Base-by-base conservation (phyloP, 2,888 invertebrate species). In the Tridacna gigas region DNA sequence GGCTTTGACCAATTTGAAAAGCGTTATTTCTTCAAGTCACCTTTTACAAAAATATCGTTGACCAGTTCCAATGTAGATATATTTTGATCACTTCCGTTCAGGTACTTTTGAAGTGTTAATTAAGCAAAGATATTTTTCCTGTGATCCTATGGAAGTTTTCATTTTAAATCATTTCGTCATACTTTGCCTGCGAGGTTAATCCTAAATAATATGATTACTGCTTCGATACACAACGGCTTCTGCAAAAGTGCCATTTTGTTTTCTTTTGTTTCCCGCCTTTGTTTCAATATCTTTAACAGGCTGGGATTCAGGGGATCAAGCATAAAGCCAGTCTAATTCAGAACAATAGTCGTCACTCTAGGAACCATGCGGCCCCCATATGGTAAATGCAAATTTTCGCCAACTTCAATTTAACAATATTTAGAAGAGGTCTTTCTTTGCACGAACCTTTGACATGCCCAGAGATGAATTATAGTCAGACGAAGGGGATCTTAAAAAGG, bases 351-450 rank as follows among this genome's bases (percentile, higher is more conserved):
- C 71, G 71, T 37, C 71, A 22, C 71, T 47, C 71, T 51, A 25
- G 51, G 71, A 25, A 75, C 75, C 79, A 79, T 79, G 79, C 73
- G 84, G 67, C 78, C 26, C 84, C 73, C 86, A 86, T 86, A 86
- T 86, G 86, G 79, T 80, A 56, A 56, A 86, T 86, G 86, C 86
- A 86, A 86, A 86, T 86, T 86, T 86, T 74, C 65, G 48, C 77
- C 66, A 77, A 67, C 47, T 77, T 77, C 77, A 77, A 81, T 81
- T 81, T 63, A 45, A 63, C 71, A 63, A 47, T 73, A 69, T 74
- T 81, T 77, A 77, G 60, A 65, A 56, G 56, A 76, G 71, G 67
- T 63, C 71, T 56, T 74, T 65, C 77, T 67, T 77, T 56, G 48
- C 37, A 48, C 56, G n/a, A 47, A 51, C 51, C 47, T 60, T 67